Evolutionary conservation across 2,888 invertebrate species (phyloP), one percentile per base, ranked within the genome.

Genomic region (Phyto melanocephala): DNA sequence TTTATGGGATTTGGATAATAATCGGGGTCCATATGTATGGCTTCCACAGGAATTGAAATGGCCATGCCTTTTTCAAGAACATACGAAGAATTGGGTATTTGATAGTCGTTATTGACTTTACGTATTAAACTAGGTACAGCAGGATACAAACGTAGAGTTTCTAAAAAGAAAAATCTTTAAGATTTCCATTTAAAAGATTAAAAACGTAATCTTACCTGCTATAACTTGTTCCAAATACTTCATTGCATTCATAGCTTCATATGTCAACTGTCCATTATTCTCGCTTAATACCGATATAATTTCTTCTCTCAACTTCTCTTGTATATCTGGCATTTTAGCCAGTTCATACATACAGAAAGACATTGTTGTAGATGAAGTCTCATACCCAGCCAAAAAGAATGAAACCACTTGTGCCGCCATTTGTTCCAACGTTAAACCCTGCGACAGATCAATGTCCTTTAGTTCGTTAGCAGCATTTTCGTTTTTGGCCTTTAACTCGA

Each of bases 1-100:
- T 90, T 91, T 0, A 93, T 90, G 0, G 95, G 94, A 7, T 94
- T 91, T 0, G 93, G 92, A 84, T 93, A 94, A 80, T 93, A 90
- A 1, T 92, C 91, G 0, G 93, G 92, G 86, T 94, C 94, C 86
- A 92, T 92, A 77, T 94, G 94, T 85, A 94, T 92, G 0, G 93
- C 92, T 58, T 92, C 91, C 1, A 91, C 89, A 0, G 94, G 93
- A 60, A 94, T 92, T 1, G 93, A 87, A 0, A 93, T 87, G 28
- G 91, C 87, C 3, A 92, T 92, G 0, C 92, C 93, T 83, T 92
- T 91, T 63, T 93, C 92, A 74, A 93, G 92, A 0, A 91, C 87
- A 70, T 92, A 87, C 3, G 92, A 90, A 0, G 90, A 92, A 0
- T 92, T 92, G 4, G 93, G 85, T 28, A 89, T 90, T 45, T 87